phyloP scores from a whole-genome alignment of 2,113 vertebrate genomes.

The Psilopsiagon aymara region DNA sequence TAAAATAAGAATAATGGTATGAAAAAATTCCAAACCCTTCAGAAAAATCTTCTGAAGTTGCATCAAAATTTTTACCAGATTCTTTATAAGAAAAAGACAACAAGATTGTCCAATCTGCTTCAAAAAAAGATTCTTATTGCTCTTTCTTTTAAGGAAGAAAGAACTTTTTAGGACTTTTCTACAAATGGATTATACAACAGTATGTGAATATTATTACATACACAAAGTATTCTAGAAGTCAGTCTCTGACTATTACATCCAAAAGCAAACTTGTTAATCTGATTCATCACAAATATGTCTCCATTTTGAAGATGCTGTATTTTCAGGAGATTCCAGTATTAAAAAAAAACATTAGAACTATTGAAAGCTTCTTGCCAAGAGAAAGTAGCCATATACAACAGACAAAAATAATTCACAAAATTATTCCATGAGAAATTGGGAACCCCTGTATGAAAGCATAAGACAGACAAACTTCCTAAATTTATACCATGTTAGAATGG shows the following conservation, averaged over 20 bases:
- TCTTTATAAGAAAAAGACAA: background rate
- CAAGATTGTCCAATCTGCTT: background rate
- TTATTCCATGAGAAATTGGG: background rate
- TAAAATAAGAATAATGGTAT: background rate
- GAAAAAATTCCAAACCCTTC: fast-evolving
- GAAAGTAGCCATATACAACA: background rate
- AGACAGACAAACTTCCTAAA: background rate
- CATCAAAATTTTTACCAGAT: background rate
- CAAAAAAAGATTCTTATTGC: background rate
- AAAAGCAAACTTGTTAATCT: background rate
- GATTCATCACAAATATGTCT: background rate
- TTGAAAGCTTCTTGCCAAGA: background rate
- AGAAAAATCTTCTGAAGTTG: background rate
- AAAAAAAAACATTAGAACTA: background rate
- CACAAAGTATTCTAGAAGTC: background rate
- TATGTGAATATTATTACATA: background rate
- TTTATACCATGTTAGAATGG: background rate
- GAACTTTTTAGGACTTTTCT: background rate
- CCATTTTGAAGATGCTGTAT: background rate
- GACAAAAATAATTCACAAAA: background rate
- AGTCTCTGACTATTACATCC: background rate
- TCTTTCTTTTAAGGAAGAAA: background rate
- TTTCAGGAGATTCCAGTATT: background rate
- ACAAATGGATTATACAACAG: background rate
- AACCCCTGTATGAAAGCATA: background rate